These are phyloP conservation scores for Stictonetta naevosa DNA, from an alignment of 2,113 vertebrate genomes.

Conservation along the genomic window DNA sequence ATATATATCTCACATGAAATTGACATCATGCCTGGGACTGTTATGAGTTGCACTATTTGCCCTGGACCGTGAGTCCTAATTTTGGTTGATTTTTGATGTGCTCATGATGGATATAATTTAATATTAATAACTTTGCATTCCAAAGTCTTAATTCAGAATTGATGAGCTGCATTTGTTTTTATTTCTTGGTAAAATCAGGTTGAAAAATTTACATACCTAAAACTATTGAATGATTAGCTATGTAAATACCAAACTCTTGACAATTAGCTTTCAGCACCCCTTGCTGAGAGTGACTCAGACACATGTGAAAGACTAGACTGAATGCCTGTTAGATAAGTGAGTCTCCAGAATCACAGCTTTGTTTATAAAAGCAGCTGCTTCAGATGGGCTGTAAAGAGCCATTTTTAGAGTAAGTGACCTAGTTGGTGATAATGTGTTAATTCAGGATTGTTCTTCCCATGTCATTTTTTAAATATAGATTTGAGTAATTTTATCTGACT, in stretches of 20 bases:
- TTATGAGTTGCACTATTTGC: neutral
- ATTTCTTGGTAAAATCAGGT: slow-evolving; percentile 46
- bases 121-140: neutral
- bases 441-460: neutral
- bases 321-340: slow-evolving; percentile 3
- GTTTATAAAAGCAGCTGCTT: slow-evolving; percentile 37
- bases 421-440: neutral
- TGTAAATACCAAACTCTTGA: neutral
- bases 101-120: neutral
- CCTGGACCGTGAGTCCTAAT: neutral
- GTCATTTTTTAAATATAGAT: neutral
- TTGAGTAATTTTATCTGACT: neutral
- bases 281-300: neutral
- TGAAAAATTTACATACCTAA: slow-evolving; percentile 6
- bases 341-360: neutral
- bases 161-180: neutral
- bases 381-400: neutral
- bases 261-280: slow-evolving; percentile 29
- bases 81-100: neutral
- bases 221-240: slow-evolving; percentile 9
- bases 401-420: neutral
- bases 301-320: neutral
- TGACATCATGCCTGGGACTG: neutral
- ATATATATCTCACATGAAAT: neutral
- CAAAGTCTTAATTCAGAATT: neutral